A percentile compares a stretch with the other conserved stretches of the same genome.
Evolutionary conservation across 1,140 invertebrate species (phyloP).

Genomic region (Heliconius nattereri): DNA sequence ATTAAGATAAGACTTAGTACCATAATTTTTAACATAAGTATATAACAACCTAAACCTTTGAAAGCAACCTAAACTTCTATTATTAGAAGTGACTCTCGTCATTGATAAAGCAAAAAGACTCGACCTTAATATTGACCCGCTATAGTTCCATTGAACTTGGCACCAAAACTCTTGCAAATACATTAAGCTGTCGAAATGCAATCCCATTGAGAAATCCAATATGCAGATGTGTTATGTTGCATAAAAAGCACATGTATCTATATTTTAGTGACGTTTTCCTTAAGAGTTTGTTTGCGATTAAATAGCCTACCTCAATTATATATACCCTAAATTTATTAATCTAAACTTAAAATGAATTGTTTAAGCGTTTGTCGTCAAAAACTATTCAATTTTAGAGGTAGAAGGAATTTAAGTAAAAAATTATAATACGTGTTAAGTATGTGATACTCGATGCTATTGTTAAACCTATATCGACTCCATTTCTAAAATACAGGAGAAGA

Average conservation of each 20-base stretch:
- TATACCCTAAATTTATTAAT: too few species aligned
- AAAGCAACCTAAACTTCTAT: neutral
- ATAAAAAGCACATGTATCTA: neutral
- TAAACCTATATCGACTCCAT: too few species aligned
- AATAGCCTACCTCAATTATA: too few species aligned
- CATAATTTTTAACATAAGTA: neutral
- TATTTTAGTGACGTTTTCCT: neutral
- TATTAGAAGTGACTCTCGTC: neutral
- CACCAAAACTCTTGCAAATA: neutral
- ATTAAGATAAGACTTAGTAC: neutral
- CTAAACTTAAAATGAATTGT: too few species aligned
- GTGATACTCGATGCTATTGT: too few species aligned
- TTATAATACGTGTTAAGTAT: too few species aligned
- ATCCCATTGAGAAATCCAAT: neutral
- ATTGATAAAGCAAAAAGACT: neutral
- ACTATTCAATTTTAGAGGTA: too few species aligned
- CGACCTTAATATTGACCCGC: constrained; percentile 9
- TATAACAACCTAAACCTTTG: neutral
- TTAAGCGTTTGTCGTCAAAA: too few species aligned
- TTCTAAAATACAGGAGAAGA: too few species aligned
- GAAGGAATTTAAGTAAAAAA: too few species aligned
- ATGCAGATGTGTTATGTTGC: constrained; percentile 9
- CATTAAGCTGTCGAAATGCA: constrained; percentile 3
- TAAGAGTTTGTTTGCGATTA: neutral
- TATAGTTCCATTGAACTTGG: constrained; percentile 11